phyloP scores from a whole-genome alignment of 2,888 invertebrate genomes.

The Pomacea canaliculata region DNA sequence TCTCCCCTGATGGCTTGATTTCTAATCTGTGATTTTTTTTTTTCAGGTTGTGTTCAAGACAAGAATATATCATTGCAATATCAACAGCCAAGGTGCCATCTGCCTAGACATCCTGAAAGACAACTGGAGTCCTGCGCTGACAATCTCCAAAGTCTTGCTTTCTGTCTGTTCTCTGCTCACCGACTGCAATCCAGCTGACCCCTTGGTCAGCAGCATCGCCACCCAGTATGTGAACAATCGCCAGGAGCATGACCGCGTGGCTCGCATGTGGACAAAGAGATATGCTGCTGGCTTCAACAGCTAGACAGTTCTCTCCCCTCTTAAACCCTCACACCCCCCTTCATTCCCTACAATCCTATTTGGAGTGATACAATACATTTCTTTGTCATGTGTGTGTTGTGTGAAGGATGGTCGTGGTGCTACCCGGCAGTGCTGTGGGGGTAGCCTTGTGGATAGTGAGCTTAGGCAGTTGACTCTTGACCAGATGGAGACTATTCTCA shows the following conservation, averaged over 20 bases:
- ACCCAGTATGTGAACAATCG: constrained; percentile 97
- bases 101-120: constrained; percentile 98
- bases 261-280: constrained; percentile 98
- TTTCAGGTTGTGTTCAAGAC: constrained; percentile 83
- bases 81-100: constrained; percentile 98
- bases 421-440: no score
- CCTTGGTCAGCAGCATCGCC: constrained; percentile 96
- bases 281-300: constrained; percentile 79
- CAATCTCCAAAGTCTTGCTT: constrained; percentile 96
- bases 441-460: no score
- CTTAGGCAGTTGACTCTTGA: no score
- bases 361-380: no score
- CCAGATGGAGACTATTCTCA: no score
- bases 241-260: constrained; percentile 97
- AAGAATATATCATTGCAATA: constrained; percentile 99
- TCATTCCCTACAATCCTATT: no score
- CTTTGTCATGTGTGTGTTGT: no score
- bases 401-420: no score
- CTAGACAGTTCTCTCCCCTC: constrained; percentile 3
- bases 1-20: no score
- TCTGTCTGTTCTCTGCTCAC: constrained; percentile 98
- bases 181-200: constrained; percentile 99
- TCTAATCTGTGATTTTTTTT: neutral
- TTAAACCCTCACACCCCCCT: no score
- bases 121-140: constrained; percentile 99